Evolutionary conservation across 2,888 invertebrate species (phyloP).

Genomic region (Boloria selene): DNA sequence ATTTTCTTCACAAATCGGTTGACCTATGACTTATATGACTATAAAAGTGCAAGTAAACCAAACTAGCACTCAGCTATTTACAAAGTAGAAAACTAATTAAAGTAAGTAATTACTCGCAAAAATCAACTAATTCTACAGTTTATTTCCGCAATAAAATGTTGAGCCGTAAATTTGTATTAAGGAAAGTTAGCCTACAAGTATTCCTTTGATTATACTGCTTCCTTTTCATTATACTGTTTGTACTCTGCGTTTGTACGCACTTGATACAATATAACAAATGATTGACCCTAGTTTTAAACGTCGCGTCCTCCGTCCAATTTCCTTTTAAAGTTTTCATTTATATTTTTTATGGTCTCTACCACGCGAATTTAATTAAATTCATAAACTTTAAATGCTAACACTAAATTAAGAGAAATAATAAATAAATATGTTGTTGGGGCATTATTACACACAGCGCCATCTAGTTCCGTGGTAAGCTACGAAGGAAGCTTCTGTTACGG

Average conservation of each 20-base stretch:
- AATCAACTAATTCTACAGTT: constrained; percentile 22
- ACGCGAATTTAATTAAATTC: too few species aligned
- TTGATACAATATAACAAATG: too few species aligned
- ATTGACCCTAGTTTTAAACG: too few species aligned
- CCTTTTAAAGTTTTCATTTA: too few species aligned
- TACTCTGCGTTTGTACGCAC: background rate
- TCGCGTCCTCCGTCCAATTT: too few species aligned
- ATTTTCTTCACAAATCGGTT: constrained; percentile 35
- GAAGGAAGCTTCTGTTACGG: too few species aligned
- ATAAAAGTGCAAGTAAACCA: constrained; percentile 27
- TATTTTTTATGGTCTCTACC: too few species aligned
- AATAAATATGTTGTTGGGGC: too few species aligned
- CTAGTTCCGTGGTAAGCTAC: too few species aligned
- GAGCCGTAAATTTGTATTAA: constrained; percentile 5
- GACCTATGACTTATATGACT: constrained; percentile 24
- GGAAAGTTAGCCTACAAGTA: background rate
- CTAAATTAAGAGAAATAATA: too few species aligned
- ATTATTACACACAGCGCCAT: too few species aligned
- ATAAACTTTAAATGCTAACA: too few species aligned
- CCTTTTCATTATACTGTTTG: background rate
- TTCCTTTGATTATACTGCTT: constrained; percentile 1
- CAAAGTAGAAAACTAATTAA: constrained; percentile 35
- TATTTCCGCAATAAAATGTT: constrained; percentile 31
- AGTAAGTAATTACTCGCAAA: constrained; percentile 34
- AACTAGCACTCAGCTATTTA: constrained; percentile 31